Percentiles rank a stretch among this genome's conserved stretches.
These are phyloP conservation scores for Tamandua tetradactyla DNA, from an alignment of 2,797 vertebrate genomes.

Conservation along the genomic window DNA sequence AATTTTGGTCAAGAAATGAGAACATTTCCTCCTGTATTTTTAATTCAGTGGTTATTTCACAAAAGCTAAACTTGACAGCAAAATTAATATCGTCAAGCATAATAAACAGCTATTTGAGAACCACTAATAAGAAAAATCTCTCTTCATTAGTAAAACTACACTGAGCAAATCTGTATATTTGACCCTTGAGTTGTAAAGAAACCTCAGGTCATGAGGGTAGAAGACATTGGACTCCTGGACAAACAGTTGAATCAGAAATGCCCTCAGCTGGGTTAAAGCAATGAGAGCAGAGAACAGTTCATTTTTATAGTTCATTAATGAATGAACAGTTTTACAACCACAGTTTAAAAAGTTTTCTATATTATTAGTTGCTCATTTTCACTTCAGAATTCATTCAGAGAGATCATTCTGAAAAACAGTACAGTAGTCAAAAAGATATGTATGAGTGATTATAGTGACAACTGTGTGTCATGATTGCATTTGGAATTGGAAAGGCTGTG, in stretches of 20 bases:
- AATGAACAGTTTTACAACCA: neutral
- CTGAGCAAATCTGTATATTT: neutral
- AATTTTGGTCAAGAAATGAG: neutral
- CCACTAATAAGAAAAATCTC: constrained; percentile 14
- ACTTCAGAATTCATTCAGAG: constrained; percentile 31
- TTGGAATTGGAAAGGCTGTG: constrained; percentile 38
- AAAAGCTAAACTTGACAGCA: constrained; percentile 55
- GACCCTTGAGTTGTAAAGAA: constrained; percentile 33
- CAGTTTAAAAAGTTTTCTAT: constrained; percentile 34
- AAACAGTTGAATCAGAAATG: accelerated
- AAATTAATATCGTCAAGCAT: neutral
- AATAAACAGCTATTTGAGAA: neutral
- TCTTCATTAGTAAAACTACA: constrained; percentile 43
- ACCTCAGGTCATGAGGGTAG: neutral
- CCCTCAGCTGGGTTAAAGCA: neutral
- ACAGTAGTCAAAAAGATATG: neutral
- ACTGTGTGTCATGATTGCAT: constrained; percentile 50
- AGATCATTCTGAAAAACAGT: neutral
- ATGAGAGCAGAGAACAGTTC: constrained; percentile 20
- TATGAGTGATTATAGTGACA: constrained; percentile 9
- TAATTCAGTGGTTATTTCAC: constrained; percentile 53
- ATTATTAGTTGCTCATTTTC: constrained; percentile 34
- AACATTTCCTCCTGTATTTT: constrained; percentile 57
- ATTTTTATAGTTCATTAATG: constrained; percentile 47
- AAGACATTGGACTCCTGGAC: neutral